Conservation (phyloP, 2,888 invertebrate genomes). For the Eurytoma adleriae region DNA sequence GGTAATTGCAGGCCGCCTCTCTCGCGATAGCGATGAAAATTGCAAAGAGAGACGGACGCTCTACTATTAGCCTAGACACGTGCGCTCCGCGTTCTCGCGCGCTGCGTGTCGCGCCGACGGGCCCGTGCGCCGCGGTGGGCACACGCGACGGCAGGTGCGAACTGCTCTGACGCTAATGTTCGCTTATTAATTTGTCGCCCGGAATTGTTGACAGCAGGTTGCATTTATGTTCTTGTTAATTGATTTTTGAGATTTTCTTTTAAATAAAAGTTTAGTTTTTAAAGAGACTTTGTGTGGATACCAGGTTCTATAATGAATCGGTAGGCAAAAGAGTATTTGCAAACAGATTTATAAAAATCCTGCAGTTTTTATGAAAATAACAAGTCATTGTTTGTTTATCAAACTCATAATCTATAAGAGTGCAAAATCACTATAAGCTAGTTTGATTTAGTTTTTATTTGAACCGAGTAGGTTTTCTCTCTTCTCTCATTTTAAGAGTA, state of each 20-base stretch:
- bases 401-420: too few species aligned
- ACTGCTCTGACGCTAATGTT: background rate
- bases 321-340: too few species aligned
- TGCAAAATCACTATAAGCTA: too few species aligned
- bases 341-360: too few species aligned
- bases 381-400: too few species aligned
- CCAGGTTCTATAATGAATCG: too few species aligned
- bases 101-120: background rate
- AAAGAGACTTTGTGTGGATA: too few species aligned
- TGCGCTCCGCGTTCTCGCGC: constrained; percentile 19
- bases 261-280: too few species aligned
- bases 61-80: background rate
- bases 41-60: constrained; percentile 21
- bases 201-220: background rate
- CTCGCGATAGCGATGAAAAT: constrained; percentile 37
- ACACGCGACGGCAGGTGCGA: constrained; percentile 2
- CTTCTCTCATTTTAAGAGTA: too few species aligned
- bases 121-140: background rate
- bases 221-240: background rate
- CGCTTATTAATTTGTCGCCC: background rate
- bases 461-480: too few species aligned
- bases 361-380: too few species aligned
- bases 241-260: background rate
- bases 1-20: constrained; percentile 28
- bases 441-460: too few species aligned